Conservation (phyloP, 1,140 invertebrate species). For the Lucilia sericata region DNA sequence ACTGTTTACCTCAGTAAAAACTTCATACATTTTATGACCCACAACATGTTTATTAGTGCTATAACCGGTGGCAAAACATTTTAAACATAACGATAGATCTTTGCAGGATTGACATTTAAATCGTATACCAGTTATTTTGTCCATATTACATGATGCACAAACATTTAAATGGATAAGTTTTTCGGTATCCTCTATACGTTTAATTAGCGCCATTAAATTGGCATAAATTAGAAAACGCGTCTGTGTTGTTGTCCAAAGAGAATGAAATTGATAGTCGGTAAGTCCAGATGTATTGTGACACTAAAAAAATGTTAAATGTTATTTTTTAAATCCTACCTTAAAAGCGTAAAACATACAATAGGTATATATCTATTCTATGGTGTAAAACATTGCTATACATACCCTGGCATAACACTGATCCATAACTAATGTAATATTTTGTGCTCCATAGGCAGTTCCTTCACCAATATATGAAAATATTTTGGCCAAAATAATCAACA, state of each 20-base stretch:
- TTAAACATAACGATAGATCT: conserved; percentile 60
- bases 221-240: conserved; percentile 64
- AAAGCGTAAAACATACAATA: no score
- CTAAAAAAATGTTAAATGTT: no score
- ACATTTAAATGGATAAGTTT: conserved; percentile 61
- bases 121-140: conserved; percentile 62
- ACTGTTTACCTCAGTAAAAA: conserved; percentile 54
- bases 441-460: conserved; percentile 58
- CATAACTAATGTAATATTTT: conserved; percentile 58
- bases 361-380: no score
- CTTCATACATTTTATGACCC: conserved; percentile 63
- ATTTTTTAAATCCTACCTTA: no score
- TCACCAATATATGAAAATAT: conserved; percentile 61
- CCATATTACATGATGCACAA: conserved; percentile 57
- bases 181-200: conserved; percentile 64
- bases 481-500: conserved; percentile 58
- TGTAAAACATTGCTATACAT: background rate
- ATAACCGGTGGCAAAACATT: conserved; percentile 60
- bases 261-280: conserved; percentile 59
- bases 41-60: conserved; percentile 55
- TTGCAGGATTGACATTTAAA: conserved; percentile 64
- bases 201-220: conserved; percentile 60
- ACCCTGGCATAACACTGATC: conserved; percentile 58
- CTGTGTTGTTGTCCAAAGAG: conserved; percentile 58
- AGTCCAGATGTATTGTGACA: conserved; percentile 58